Base-by-base conservation (phyloP, 2,888 invertebrate genomes). In the Serripes groenlandicus region DNA sequence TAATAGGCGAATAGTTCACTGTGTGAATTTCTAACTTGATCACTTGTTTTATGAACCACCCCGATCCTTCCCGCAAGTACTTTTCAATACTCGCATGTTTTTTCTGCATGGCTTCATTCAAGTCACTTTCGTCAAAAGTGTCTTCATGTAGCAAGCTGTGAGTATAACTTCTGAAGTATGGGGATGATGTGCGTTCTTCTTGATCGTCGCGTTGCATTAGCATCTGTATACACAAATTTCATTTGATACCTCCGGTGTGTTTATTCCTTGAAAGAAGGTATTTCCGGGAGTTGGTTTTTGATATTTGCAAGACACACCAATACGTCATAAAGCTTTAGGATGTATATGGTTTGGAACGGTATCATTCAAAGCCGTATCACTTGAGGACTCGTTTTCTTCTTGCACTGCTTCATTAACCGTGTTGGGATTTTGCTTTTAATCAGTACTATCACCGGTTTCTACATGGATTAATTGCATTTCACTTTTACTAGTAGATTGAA, bases 31-130 rank as follows among this genome's bases (percentile, higher is more conserved):
- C 78, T 7, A 84, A 34, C 35, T 78, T 72, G 0, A 81, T 18
- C 15, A 81, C 79, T 56, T 81, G 73, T 30, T 70, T 66, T 1
- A 86, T 35, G 11, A 76, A 74, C 86, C 86, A 86, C 0, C 80
- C 79, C 18, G 82, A 82, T 15, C 80, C 80, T 42, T 78, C 64
- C 3, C 77, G 23, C 5, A 83, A 42, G 49, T 54, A 83, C 60
- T 80, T 68, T 58, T 86, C 85, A 11, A 83, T 68, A 32, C 80
- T 77, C 21, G 71, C 80, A 72, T 54, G 74, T 56, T 77, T 82
- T 72, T 82, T 82, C 30, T 82, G 82, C 52, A 82, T 49, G 5
- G 78, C 78, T 30, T 78, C 82, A 30, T 78, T 78, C 4, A 82
- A 34, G 42, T 78, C 68, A n/a, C 75, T 72, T 1, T 80, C 75